Evolutionary conservation across 2,888 invertebrate genomes (phyloP), one percentile per base, ranked within the genome.

Genomic region (Hirtodrosophila alboralis): DNA sequence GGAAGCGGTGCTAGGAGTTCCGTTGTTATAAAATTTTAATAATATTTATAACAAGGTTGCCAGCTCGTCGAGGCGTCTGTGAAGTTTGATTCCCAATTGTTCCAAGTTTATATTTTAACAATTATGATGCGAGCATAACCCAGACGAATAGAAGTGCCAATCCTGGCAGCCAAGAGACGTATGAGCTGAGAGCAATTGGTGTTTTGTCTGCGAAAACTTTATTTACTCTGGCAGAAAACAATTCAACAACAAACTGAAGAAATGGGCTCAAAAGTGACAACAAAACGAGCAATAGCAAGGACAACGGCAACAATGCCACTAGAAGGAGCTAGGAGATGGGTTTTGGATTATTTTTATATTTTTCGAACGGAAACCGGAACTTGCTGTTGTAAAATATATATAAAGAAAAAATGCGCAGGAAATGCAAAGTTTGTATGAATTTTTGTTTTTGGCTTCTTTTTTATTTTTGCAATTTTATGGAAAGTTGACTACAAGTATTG

Each of bases 341-440:
- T 59, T 67, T 69, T 53, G 45, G 57, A 69, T 72, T 65, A 79
- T 86, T 86, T 83, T 84, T 68, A 56, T 63, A 48, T 69, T 58
- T 43, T 31, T 27, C 16, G 28, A 75, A 41, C 86, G 86, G 81
- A 86, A 86, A 59, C 79, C 66, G 81, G 81, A 81, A 71, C 86
- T 84, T 68, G 65, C 84, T 69, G 74, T 60, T 84, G 81, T 74
- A 84, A 76, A 81, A 81, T 86, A 68, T 66, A 18, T 18, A 18
- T 18, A 18, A 65, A 71, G 60, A 70, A 81, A 63, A 71, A 80
- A 76, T 76, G 58, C 64, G 60, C 81, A 86, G 81, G 81, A 81
- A 80, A 86, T 81, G 86, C 84, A 84, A 81, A 86, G 61, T 81
- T 78, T 84, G 51, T 75, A 68, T 56, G 28, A 51, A 52, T 69